A percentile compares a stretch with the other conserved stretches of the same genome.
These are phyloP conservation scores for Drosophila subobscura DNA, from an alignment of 1,140 invertebrate species.

Conservation along the genomic window DNA sequence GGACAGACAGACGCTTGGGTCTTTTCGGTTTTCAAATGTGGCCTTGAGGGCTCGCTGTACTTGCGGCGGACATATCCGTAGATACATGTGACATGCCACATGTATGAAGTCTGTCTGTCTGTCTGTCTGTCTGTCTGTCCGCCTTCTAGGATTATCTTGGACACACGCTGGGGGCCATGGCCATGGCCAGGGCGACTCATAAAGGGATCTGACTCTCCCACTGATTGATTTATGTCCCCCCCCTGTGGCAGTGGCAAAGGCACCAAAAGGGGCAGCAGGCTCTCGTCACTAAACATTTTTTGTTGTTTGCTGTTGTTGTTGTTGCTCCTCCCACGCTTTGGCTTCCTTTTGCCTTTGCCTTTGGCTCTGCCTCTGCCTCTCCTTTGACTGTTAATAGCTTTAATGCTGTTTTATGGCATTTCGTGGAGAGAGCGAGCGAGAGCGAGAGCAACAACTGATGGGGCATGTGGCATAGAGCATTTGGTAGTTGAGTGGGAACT, in stretches of 20 bases:
- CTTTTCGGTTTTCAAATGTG: no score
- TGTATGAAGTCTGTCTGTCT: constrained; percentile 5
- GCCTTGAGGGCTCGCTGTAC: no score
- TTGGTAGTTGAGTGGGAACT: constrained; percentile 15
- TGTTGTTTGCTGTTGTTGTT: neutral
- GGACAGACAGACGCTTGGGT: no score
- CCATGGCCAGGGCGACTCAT: constrained; percentile 24
- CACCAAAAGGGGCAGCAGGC: constrained; percentile 21
- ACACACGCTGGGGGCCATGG: constrained; percentile 36
- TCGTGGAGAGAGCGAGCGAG: constrained; percentile 44
- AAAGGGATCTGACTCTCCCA: constrained; percentile 53
- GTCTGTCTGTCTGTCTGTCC: constrained; percentile 30
- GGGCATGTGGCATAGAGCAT: neutral
- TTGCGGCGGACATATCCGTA: no score
- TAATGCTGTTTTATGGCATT: constrained; percentile 79
- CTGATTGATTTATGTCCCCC: constrained; percentile 69
- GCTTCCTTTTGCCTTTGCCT: neutral
- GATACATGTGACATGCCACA: constrained; percentile 8
- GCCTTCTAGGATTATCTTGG: constrained; percentile 48
- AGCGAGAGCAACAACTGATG: constrained; percentile 8
- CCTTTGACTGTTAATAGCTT: constrained; percentile 73
- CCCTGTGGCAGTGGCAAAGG: neutral
- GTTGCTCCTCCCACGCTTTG: neutral
- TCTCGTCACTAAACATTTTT: constrained; percentile 33
- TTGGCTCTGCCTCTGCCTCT: constrained; percentile 32